Evolutionary conservation across 2,797 vertebrate genomes (phyloP).

Genomic region (Rallus crepitans): DNA sequence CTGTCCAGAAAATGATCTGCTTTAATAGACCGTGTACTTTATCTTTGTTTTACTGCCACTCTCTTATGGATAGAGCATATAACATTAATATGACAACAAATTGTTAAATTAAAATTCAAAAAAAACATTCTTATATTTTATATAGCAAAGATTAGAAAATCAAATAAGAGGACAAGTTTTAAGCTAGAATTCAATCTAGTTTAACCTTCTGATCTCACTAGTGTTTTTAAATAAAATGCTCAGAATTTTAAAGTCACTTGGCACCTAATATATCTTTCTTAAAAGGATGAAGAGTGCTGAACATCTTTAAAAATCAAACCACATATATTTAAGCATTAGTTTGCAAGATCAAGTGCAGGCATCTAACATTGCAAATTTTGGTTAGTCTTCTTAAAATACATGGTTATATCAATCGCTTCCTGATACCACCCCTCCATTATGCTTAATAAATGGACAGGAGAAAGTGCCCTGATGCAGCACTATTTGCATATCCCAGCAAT

Average conservation of each 20-base stretch:
- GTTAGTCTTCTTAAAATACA: neutral
- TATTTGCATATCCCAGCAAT: neutral
- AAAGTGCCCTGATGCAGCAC: neutral
- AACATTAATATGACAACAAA: neutral
- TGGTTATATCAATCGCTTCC: too few species aligned
- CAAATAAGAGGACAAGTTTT: neutral
- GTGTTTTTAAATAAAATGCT: neutral
- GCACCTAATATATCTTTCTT: neutral
- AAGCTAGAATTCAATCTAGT: neutral
- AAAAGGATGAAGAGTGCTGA: neutral
- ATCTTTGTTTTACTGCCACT: neutral
- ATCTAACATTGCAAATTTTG: neutral
- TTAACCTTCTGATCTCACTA: neutral
- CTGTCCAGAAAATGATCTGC: neutral
- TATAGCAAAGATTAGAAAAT: neutral
- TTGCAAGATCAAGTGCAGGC: neutral
- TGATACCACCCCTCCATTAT: rapidly evolving
- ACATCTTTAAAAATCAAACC: neutral
- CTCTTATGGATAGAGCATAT: neutral
- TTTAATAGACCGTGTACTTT: neutral
- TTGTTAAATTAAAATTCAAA: neutral
- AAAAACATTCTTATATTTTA: neutral
- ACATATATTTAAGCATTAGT: neutral
- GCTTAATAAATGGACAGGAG: neutral
- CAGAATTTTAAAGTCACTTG: neutral